Percentiles rank a stretch among this genome's conserved stretches.
Conservation (phyloP, 2,113 vertebrate genomes). For the Glareola pratincola region DNA sequence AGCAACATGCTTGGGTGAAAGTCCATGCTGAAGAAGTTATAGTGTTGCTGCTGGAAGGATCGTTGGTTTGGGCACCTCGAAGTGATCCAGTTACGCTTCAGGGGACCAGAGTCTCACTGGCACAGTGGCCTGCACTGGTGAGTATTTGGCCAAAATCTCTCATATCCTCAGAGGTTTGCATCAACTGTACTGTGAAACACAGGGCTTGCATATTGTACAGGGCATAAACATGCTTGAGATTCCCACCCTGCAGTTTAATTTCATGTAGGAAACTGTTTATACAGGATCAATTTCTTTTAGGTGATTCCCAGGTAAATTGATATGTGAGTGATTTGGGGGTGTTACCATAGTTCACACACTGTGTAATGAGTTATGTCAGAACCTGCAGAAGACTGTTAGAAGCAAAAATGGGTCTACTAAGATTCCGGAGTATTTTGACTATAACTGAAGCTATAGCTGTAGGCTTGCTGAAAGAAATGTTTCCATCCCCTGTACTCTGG, state of each 20-base stretch:
- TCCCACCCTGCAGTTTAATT: background rate
- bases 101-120: slow-evolving; percentile 67
- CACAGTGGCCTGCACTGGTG: slow-evolving; percentile 93
- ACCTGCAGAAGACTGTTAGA: background rate
- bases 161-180: background rate
- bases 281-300: background rate
- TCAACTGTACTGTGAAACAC: background rate
- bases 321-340: background rate
- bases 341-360: background rate
- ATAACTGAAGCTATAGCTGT: background rate
- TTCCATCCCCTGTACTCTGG: background rate
- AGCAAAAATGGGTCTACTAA: background rate
- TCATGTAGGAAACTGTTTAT: background rate
- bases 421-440: background rate
- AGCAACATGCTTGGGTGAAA: slow-evolving; percentile 91
- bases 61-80: slow-evolving; percentile 88
- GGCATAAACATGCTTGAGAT: background rate
- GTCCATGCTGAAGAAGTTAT: slow-evolving; percentile 92
- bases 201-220: background rate
- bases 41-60: slow-evolving; percentile 89
- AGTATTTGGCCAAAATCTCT: slow-evolving; percentile 58
- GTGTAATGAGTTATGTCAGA: background rate
- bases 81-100: slow-evolving; percentile 76
- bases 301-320: background rate
- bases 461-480: background rate